These are phyloP conservation scores for Oligia strigilis DNA, from an alignment of 2,888 invertebrate species.

Conservation along the genomic window DNA sequence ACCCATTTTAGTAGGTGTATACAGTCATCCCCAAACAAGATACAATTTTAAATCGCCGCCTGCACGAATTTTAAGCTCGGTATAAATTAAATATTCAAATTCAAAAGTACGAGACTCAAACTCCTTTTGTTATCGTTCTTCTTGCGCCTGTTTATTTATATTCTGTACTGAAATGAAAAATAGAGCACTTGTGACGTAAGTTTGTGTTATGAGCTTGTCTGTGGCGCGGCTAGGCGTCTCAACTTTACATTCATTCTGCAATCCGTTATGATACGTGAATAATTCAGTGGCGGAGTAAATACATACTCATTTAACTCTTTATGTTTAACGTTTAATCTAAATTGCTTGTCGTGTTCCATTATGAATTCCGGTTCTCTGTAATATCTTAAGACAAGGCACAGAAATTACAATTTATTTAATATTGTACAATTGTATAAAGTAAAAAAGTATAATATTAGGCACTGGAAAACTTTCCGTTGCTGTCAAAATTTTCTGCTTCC, in stretches of 20 bases:
- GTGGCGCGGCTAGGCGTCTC: constrained; percentile 5
- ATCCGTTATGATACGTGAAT: constrained; percentile 23
- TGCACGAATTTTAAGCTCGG: constrained; percentile 66
- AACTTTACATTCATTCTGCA: constrained; percentile 33
- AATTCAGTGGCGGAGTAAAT: constrained; percentile 7
- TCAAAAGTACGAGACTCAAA: constrained; percentile 69
- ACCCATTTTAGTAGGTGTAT: constrained; percentile 63
- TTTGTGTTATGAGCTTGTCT: constrained; percentile 50
- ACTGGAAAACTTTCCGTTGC: neutral
- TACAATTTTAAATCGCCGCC: constrained; percentile 74
- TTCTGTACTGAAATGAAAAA: constrained; percentile 64
- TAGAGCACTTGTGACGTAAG: constrained; percentile 54
- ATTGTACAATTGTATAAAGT: neutral
- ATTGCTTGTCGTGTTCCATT: constrained; percentile 14
- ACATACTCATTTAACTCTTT: constrained; percentile 15
- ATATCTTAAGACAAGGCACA: neutral
- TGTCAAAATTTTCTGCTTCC: neutral
- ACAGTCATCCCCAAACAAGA: constrained; percentile 71
- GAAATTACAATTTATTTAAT: constrained; percentile 14
- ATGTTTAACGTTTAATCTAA: constrained; percentile 15
- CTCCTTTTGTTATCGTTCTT: constrained; percentile 69
- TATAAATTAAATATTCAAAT: constrained; percentile 79
- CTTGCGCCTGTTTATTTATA: constrained; percentile 65
- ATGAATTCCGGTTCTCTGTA: constrained; percentile 12
- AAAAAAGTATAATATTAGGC: neutral